These are phyloP conservation scores for Cyphomyrus plagiostoma DNA, from an alignment of 2,113 vertebrate genomes.

Conservation along the genomic window DNA sequence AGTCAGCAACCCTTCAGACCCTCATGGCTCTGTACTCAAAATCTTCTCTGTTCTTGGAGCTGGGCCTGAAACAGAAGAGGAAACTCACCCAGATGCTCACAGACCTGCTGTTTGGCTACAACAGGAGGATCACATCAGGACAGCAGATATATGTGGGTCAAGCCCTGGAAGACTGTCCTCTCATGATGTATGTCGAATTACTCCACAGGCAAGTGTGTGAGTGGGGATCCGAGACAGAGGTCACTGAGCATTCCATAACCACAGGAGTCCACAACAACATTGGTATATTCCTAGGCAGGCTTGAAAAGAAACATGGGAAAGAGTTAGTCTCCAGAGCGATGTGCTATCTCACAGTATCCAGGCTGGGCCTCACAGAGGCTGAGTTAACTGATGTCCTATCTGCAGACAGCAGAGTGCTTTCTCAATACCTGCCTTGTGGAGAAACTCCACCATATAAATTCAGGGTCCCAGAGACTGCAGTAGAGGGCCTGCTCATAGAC, in stretches of 20 bases:
- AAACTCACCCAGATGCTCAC: conserved; percentile 50
- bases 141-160: conserved; percentile 64
- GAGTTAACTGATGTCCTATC: conserved; percentile 64
- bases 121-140: conserved; percentile 66
- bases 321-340: conserved; percentile 43
- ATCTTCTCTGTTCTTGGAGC: conserved; percentile 35
- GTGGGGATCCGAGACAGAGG: conserved; percentile 55
- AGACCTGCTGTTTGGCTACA: conserved; percentile 43
- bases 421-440: conserved; percentile 20
- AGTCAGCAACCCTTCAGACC: conserved; percentile 32
- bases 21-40: conserved; percentile 37
- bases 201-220: conserved; percentile 43
- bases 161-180: conserved; percentile 53
- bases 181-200: conserved; percentile 59
- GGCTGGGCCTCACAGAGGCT: conserved; percentile 55
- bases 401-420: conserved; percentile 41
- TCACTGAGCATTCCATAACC: conserved; percentile 49
- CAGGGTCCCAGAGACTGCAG: conserved; percentile 48
- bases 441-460: conserved; percentile 19
- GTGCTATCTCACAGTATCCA: conserved; percentile 58
- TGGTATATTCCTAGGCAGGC: conserved; percentile 48
- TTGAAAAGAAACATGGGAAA: conserved; percentile 57
- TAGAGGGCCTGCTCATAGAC: conserved; percentile 59
- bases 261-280: conserved; percentile 54
- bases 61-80: conserved; percentile 49